Percentiles rank a stretch among this genome's conserved stretches.
phyloP scores from a whole-genome alignment of 2,888 invertebrate genomes.

The Osmoderma eremita region DNA sequence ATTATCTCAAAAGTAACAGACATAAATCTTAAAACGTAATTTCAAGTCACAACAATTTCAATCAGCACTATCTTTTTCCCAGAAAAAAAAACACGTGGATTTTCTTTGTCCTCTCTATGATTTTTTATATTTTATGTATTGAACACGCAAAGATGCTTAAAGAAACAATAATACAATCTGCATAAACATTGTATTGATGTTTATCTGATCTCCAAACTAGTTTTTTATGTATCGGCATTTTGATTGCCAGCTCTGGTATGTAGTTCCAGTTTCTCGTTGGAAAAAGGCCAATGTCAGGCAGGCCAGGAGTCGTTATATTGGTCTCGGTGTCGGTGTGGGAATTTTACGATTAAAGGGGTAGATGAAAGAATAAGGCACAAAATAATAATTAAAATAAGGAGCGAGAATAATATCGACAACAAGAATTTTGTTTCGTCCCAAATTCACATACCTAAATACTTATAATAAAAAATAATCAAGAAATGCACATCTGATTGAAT shows the following conservation, averaged over 20 bases:
- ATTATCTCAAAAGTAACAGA: no score
- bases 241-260: constrained; percentile 43
- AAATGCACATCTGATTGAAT: no score
- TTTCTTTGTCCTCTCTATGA: not conserved
- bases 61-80: constrained; percentile 13
- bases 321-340: constrained; percentile 27
- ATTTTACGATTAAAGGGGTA: constrained; percentile 36
- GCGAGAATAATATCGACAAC: constrained; percentile 7
- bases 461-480: no score
- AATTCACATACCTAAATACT: no score
- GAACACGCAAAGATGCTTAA: constrained; percentile 1
- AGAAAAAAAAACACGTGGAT: constrained; percentile 8
- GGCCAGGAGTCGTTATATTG: constrained; percentile 24
- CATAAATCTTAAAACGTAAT: no score
- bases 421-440: constrained; percentile 3
- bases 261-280: constrained; percentile 33
- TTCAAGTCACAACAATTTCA: not conserved
- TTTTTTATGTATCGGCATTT: constrained; percentile 49
- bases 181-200: constrained; percentile 41
- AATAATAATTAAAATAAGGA: constrained; percentile 17
- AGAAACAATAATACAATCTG: constrained; percentile 34
- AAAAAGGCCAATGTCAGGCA: constrained; percentile 41
- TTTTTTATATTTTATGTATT: constrained; percentile 15
- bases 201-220: constrained; percentile 48
- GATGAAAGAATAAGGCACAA: constrained; percentile 1